Percentiles rank a stretch among this genome's conserved stretches.
These are phyloP conservation scores for Alligator sinensis DNA, from an alignment of 2,113 vertebrate genomes.

Conservation along the genomic window DNA sequence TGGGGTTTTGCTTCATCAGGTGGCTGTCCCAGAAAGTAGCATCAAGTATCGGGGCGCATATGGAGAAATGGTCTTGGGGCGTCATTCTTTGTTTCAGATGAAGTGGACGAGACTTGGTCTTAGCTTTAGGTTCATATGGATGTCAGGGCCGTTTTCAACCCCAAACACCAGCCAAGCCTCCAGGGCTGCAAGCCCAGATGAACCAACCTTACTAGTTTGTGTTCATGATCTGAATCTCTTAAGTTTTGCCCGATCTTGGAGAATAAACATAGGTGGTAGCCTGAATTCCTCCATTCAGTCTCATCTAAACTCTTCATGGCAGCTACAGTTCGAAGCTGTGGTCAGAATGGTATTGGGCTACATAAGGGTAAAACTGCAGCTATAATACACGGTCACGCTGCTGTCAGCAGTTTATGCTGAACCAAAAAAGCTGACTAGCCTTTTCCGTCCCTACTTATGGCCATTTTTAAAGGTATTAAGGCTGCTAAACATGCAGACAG, in stretches of 20 bases:
- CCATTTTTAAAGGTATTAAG: background rate
- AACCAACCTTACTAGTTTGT: background rate
- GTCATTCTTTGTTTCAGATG: accelerated
- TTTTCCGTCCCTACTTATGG: background rate
- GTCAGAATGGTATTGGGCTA: background rate
- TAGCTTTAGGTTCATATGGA: background rate
- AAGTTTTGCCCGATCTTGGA: background rate
- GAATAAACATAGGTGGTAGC: background rate
- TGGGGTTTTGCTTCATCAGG: background rate
- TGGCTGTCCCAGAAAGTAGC: background rate
- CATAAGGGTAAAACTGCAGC: background rate
- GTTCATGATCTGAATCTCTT: background rate
- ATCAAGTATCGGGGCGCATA: no score
- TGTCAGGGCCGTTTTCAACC: background rate
- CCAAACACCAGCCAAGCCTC: background rate
- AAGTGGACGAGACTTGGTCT: background rate
- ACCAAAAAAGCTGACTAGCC: accelerated
- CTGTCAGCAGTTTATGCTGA: accelerated
- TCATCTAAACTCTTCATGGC: background rate
- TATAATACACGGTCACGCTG: accelerated
- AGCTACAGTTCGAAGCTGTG: background rate
- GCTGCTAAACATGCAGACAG: background rate
- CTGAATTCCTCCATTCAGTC: accelerated
- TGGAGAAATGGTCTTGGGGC: background rate
- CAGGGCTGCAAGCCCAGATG: accelerated